phyloP scores from a whole-genome alignment of 2,888 invertebrate genomes.

The Camponotus fellah region DNA sequence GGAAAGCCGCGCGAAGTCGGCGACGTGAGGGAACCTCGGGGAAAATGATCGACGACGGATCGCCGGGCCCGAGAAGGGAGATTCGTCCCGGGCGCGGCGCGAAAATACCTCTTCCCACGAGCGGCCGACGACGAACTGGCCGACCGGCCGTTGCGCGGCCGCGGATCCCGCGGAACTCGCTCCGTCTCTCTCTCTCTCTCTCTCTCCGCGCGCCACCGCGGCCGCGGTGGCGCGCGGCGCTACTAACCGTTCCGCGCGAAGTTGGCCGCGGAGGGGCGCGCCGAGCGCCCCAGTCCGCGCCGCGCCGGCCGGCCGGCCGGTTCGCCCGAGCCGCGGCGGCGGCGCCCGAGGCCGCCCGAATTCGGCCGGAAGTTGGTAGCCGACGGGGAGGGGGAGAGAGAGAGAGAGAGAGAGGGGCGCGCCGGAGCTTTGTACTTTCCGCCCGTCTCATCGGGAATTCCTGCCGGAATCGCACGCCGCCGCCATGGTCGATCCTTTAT shows the following conservation, averaged over 20 bases:
- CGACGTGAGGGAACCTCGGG: too few species aligned
- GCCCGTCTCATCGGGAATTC: slow-evolving; percentile 79
- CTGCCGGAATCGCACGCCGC: slow-evolving; percentile 68
- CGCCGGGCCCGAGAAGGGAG: not conserved
- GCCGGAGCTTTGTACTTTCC: slow-evolving; percentile 79
- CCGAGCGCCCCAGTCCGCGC: slow-evolving; percentile 7
- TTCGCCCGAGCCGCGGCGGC: slow-evolving; percentile 75
- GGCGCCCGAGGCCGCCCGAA: slow-evolving; percentile 77
- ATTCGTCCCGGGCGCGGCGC: slow-evolving; percentile 62
- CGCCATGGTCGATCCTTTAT: slow-evolving; percentile 55
- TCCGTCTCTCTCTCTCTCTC: slow-evolving; percentile 63
- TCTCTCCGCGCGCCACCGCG: slow-evolving; percentile 63
- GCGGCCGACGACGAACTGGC: slow-evolving; percentile 85
- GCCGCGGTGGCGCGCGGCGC: slow-evolving; percentile 67
- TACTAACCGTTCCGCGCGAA: slow-evolving; percentile 77
- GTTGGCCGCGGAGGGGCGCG: slow-evolving; percentile 54
- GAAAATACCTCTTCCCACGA: slow-evolving; percentile 80
- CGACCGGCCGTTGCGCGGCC: slow-evolving; percentile 78
- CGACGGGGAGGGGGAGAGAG: slow-evolving; percentile 25
- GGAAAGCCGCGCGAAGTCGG: not conserved
- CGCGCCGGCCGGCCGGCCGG: slow-evolving; percentile 30
- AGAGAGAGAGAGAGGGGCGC: slow-evolving; percentile 57
- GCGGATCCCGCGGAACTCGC: slow-evolving; percentile 66
- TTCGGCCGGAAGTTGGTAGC: slow-evolving; percentile 76
- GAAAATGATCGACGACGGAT: not conserved